Conservation (phyloP, 2,888 invertebrate genomes). For the Alloscopus bannaensis region DNA sequence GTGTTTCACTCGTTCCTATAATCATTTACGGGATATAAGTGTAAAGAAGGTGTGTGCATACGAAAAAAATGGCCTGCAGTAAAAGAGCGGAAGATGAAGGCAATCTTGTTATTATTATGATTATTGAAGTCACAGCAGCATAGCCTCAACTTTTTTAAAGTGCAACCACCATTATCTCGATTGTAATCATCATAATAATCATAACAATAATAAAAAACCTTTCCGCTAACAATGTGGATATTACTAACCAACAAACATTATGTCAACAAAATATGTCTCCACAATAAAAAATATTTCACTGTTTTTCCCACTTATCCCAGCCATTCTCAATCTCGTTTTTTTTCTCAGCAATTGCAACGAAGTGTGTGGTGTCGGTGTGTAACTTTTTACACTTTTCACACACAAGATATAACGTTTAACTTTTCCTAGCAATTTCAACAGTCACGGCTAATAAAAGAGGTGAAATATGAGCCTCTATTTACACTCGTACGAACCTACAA, state of each 20-base stretch:
- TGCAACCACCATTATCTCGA: conserved; percentile 48
- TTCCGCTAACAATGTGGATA: conserved; percentile 38
- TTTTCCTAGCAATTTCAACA: conserved; percentile 35
- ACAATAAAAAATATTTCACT: conserved; percentile 30
- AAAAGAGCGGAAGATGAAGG: conserved; percentile 12
- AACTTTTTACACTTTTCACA: conserved; percentile 24
- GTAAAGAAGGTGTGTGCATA: too few species aligned
- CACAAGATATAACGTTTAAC: too few species aligned
- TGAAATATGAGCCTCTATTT: conserved; percentile 48
- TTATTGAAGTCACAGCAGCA: conserved; percentile 13
- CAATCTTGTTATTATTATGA: conserved; percentile 20
- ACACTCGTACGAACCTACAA: too few species aligned
- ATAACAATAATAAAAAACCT: conserved; percentile 33
- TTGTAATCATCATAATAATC: conserved; percentile 27
- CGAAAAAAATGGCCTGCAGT: conserved; percentile 3
- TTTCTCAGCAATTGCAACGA: neutral
- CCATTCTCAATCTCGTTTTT: neutral
- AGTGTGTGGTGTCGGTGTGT: neutral
- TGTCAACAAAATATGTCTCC: conserved; percentile 66
- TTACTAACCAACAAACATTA: conserved; percentile 62
- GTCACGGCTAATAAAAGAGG: conserved; percentile 27
- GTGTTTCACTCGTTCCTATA: too few species aligned
- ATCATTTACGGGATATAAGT: too few species aligned
- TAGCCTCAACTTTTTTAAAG: conserved; percentile 14
- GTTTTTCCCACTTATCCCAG: conserved; percentile 4